Base-by-base conservation (phyloP, 2,113 vertebrate genomes). In the Desmodus rotundus region DNA sequence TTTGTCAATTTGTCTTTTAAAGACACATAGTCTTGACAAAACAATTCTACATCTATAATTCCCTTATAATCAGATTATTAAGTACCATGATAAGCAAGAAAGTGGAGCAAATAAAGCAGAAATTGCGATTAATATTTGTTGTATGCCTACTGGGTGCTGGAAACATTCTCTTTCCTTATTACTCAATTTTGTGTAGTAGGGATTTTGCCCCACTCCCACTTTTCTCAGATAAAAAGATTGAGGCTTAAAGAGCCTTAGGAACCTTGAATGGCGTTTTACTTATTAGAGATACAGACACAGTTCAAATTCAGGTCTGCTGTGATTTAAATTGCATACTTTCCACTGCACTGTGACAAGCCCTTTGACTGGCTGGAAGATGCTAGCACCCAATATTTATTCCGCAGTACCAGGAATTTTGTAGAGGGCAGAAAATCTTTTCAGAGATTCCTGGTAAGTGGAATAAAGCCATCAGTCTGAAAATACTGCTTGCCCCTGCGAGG, bases 1-100 rank as follows among this genome's bases (percentile, higher is more conserved):
- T 68, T 54, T 73, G 16, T 85, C 41, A 63, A 4, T 96, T 92
- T 94, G 36, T 89, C 72, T 89, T 78, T 94, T 92, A 89, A 90
- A 84, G 52, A 41, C n/a, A 58, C 11, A 31, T 38, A 17, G 6
- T 61, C 61, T 93, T 82, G 54, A 78, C 86, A 43, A 91, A 74
- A 50, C 12, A 63, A 8, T 78, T 87, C 31, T 76, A 2, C 38
- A 26, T 26, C 89, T 82, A 13, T 14, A 20, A 56, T 68, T 81
- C 54, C 31, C 54, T 91, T 94, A 47, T 45, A 78, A 41, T 84
- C 76, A 70, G 7, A n/a, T 73, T 12, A 70, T 31, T 15, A 81
- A 54, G 0, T 58, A 83, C 61, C 19, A 15, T 41, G 19, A n/a
- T 47, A 83, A 87, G 24, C 10, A 90, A 74, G 80, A 17, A 61